phyloP scores from a whole-genome alignment of 2,113 vertebrate species.

The Psittacula cyanocephala region DNA sequence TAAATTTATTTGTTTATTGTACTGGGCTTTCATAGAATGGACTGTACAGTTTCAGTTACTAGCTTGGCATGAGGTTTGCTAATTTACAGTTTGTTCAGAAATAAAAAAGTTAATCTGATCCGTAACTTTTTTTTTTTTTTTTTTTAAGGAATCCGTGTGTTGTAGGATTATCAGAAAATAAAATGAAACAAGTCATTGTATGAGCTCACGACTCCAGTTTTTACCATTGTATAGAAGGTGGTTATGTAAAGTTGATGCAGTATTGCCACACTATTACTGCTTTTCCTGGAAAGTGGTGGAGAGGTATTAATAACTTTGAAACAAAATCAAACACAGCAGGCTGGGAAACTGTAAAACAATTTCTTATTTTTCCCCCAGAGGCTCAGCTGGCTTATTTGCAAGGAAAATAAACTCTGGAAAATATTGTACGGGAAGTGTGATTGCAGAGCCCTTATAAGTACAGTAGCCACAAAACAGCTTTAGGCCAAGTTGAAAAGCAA shows the following conservation, averaged over 20 bases:
- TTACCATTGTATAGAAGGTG: not conserved
- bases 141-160: not conserved
- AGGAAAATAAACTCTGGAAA: not conserved
- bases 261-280: not conserved
- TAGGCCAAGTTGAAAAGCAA: not conserved
- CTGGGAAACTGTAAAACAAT: not conserved
- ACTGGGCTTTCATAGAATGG: not conserved
- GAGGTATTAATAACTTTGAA: not conserved
- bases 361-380: not conserved
- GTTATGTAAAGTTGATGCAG: not conserved
- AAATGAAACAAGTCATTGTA: not conserved
- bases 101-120: not conserved
- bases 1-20: not conserved
- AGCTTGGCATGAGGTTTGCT: not conserved
- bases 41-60: not conserved
- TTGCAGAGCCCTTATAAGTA: not conserved
- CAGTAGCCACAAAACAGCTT: not conserved
- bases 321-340: not conserved
- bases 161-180: not conserved
- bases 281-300: not conserved
- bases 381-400: not conserved
- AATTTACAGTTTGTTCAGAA: not conserved
- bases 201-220: not conserved
- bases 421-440: not conserved
- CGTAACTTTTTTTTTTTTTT: not conserved